Base-by-base conservation (phyloP, 1,140 invertebrate species). In the Pantala flavescens region DNA sequence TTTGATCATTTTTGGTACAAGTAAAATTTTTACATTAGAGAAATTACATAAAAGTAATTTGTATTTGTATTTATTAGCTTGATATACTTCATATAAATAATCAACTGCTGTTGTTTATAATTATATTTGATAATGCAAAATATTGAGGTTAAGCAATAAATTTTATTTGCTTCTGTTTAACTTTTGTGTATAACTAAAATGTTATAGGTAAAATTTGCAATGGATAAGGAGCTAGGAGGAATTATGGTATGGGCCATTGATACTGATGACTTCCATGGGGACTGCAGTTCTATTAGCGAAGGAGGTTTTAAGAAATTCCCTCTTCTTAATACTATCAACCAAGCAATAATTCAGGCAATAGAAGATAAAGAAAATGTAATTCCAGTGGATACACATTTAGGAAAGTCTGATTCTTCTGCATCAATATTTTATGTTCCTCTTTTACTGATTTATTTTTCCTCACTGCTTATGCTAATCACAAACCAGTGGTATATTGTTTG, bases 201-300 rank as follows among this genome's bases (percentile, higher is more conserved):
- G 74, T 78, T 79, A 11, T 23, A 86, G 84, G 77, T 83, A 23
- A 77, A 81, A 55, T 85, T 82, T 76, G 81, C 80, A 0, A 80
- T 79, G 24, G 78, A 86, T 74, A 87, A 89, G 76, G 84, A 87
- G 21, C 78, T 94, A 11, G 90, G 87, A 0, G 93, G 93, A n/a
- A 85, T 90, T 0, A 93, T 94, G 91, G 87, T 93, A 2, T 94
- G 92, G 92, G 90, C 91, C 70, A 79, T 85, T 19, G 84, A 85
- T 74, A 81, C 81, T 0, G 84, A 85, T 73, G 84, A 85, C 76
- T 93, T 93, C 79, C 82, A 82, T 0, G 91, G 90, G 3, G 71
- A 72, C 23, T 72, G 71, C 71, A 72, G 71, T 72, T 9, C 9
- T 71, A n/a, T 10, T n/a, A 24, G 70, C n/a, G 71, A 23, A 24